Base-by-base conservation (phyloP, 2,797 vertebrate genomes). In the Telmatherina bonti region DNA sequence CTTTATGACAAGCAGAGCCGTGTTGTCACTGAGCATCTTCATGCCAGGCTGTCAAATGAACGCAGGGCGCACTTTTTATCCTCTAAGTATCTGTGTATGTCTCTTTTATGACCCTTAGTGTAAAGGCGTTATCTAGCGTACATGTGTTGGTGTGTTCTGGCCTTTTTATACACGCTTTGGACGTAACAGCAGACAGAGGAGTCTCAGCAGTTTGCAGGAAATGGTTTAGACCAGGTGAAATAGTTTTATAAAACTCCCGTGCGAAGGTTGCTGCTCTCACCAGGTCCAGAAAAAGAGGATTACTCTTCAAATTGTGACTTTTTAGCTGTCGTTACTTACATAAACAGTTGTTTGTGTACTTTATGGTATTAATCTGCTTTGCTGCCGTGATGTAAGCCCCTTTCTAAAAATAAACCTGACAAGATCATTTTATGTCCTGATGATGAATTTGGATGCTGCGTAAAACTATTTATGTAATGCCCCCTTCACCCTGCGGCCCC, bases 401-500 rank as follows among this genome's bases (percentile, higher is more conserved):
- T n/a, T 79, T 80, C 88, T 88, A 88, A 92, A 92, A 82, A 90
- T 88, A 90, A 83, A 57, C 76, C 71, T 75, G 78, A 82, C 78
- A 18, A 79, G 87, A 90, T 89, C 82, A 88, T 82, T 81, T 69
- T 86, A 67, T 73, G 47, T 31, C 76, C 58, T 58, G 66, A 62
- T 79, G 67, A 87, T 88, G 78, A 78, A 83, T 88, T 91, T 85
- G 81, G 69, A 88, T 82, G 70, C 79, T 43, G 65, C 53, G 73
- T 78, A 70, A 84, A 89, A 83, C 84, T 86, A 91, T 88, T 91
- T 90, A 91, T 92, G 72, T 90, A 88, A 92, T 47, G 26, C 56
- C 22, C 27, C 61, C 36, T 3, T 26, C 16, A 24, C 15, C 24
- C 20, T 5, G 9, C 27, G 12, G n/a, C 35, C 20, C 30, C 15